Evolutionary conservation across 2,888 invertebrate species (phyloP), one percentile per base, ranked within the genome.

Genomic region (Ormyrus rosae): DNA sequence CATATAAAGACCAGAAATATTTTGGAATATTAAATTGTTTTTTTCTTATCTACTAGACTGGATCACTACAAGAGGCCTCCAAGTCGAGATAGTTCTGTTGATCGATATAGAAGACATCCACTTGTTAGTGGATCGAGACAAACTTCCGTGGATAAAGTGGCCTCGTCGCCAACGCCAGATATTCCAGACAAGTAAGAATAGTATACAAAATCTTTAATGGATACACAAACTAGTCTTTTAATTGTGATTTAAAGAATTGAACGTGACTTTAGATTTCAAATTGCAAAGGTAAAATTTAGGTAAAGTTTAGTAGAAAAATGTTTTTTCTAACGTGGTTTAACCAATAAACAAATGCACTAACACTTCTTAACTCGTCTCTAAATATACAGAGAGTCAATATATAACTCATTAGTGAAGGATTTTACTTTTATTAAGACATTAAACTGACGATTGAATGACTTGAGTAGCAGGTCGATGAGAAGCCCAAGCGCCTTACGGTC

Each of bases 11-110:
- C 34, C 34, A 34, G 34, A 34, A 34, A 34, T 34, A 34, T 34
- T 34, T 34, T 34, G 2, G 34, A 4, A 34, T 34, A 34, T 34
- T 34, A 34, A 34, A 34, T 34, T 34, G 5, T 4, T 4, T 58
- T 50, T 70, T 9, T 48, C 34, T 34, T 34, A 34, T 34, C 45
- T n/a, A 10, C 55, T 71, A 95, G 91, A 93, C 96, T 97, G 89
- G 98, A 98, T 91, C 98, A 98, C 89, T 98, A 98, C 91, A 96
- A 97, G 91, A 93, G 96, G 89, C 96, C 97, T 73, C 96, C 97
- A 0, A 97, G 97, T 92, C 93, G 97, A 88, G 96, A 97, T 89
- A 95, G 95, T 81, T 96, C 96, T 85, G 96, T 96, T 65, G 97
- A 97, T 91, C 93, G 96, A 82, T 96, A 95, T 88, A 94, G 95